Conservation (phyloP, 2,888 invertebrate species). For the Pollenia angustigena region DNA sequence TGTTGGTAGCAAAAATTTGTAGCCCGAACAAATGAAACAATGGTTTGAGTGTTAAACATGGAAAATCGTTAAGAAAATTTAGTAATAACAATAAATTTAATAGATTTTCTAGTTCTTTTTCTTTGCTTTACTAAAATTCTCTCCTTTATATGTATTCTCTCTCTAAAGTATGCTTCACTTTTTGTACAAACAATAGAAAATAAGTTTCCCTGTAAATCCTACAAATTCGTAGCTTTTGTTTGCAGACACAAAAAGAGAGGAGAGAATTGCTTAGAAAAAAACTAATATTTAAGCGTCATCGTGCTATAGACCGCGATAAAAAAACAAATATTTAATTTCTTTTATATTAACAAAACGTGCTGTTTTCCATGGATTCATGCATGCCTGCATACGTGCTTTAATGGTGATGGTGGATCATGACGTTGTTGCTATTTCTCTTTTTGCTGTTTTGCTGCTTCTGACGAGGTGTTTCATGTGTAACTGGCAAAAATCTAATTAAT, state of each 20-base stretch:
- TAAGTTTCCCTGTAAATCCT: constrained; percentile 32
- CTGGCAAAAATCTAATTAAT: constrained; percentile 72
- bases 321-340: constrained; percentile 54
- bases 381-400: constrained; percentile 53
- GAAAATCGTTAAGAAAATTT: constrained; percentile 65
- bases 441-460: background rate
- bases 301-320: constrained; percentile 13
- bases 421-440: constrained; percentile 11
- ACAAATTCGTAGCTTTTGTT: constrained; percentile 49
- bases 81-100: constrained; percentile 70
- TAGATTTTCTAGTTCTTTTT: constrained; percentile 54
- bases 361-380: constrained; percentile 59
- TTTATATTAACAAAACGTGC: constrained; percentile 67
- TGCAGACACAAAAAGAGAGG: background rate
- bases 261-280: background rate
- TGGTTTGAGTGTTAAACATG: constrained; percentile 51
- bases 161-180: constrained; percentile 12
- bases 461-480: constrained; percentile 53
- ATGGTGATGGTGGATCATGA: constrained; percentile 38
- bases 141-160: background rate
- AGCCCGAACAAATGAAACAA: constrained; percentile 56
- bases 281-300: constrained; percentile 41
- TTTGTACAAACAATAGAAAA: constrained; percentile 14
- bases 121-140: background rate
- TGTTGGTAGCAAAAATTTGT: constrained; percentile 35